Evolutionary conservation across 2,113 vertebrate species (phyloP).

Genomic region (Datnioides undecimradiatus): DNA sequence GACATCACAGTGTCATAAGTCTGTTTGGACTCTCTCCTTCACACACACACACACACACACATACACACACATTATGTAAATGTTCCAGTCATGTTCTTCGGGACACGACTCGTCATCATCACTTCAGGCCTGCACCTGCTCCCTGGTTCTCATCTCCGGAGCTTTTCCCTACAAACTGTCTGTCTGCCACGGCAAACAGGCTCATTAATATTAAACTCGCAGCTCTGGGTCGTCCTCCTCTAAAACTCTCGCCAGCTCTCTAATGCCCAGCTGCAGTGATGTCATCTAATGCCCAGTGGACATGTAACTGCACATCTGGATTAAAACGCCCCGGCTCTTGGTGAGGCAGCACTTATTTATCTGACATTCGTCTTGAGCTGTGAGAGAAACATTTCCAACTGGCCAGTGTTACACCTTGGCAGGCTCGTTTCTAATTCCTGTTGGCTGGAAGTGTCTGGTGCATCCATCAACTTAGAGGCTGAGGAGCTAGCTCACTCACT

Average conservation of each 20-base stretch:
- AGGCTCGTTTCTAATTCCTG: neutral
- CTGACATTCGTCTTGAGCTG: constrained; percentile 9
- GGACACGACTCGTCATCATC: constrained; percentile 17
- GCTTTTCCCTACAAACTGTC: constrained; percentile 11
- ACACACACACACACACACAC: neutral
- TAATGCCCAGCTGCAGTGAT: constrained; percentile 11
- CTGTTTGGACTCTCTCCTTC: neutral
- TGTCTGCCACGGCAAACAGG: neutral
- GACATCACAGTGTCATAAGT: neutral
- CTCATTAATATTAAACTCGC: constrained; percentile 36
- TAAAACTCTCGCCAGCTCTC: constrained; percentile 14
- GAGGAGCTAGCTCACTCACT: neutral
- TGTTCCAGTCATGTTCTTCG: constrained; percentile 19
- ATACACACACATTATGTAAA: constrained; percentile 47
- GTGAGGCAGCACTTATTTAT: constrained; percentile 17
- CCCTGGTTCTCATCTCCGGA: constrained; percentile 19
- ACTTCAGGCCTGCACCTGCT: constrained; percentile 61
- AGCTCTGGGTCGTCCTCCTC: neutral
- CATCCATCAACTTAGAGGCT: constrained; percentile 13
- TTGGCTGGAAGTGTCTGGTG: neutral
- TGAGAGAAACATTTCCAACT: neutral
- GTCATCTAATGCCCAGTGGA: constrained; percentile 32
- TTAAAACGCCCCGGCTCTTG: neutral
- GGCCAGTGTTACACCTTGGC: neutral
- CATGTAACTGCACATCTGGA: constrained; percentile 34